Conservation (phyloP, 2,888 invertebrate species). For the Nephrotoma flavescens region DNA sequence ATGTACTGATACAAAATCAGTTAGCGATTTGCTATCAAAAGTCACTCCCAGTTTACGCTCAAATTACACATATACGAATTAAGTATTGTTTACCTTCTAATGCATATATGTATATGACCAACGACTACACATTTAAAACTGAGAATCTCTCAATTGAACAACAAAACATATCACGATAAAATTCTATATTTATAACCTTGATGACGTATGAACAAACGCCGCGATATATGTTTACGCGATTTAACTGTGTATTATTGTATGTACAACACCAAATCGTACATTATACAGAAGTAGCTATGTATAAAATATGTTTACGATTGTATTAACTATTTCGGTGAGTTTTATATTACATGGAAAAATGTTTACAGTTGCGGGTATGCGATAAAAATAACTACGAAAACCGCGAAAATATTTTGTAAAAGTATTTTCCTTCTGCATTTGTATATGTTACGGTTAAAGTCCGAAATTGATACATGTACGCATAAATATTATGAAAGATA, state of each 20-base stretch:
- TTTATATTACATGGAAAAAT: background rate
- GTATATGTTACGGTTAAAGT: too few relatives aligned
- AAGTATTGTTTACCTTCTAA: background rate
- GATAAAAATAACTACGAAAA: background rate
- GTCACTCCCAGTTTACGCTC: background rate
- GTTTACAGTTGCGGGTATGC: background rate
- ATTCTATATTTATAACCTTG: background rate
- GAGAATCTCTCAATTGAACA: background rate
- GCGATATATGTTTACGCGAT: background rate
- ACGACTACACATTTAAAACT: background rate
- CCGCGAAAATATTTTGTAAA: background rate
- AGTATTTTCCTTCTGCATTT: background rate
- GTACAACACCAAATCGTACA: background rate
- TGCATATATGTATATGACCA: background rate
- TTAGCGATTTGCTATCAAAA: background rate
- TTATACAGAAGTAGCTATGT: background rate
- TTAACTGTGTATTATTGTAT: background rate
- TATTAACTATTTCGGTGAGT: background rate
- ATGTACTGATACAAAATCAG: background rate
- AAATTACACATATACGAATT: background rate
- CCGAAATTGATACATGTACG: too few relatives aligned
- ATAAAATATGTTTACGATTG: background rate
- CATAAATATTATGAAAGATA: too few relatives aligned
- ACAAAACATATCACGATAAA: background rate
- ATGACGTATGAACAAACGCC: background rate